A percentile compares a stretch with the other conserved stretches of the same genome.
These are phyloP conservation scores for Clistopyga incitator DNA, from an alignment of 2,888 invertebrate genomes.

Conservation along the genomic window DNA sequence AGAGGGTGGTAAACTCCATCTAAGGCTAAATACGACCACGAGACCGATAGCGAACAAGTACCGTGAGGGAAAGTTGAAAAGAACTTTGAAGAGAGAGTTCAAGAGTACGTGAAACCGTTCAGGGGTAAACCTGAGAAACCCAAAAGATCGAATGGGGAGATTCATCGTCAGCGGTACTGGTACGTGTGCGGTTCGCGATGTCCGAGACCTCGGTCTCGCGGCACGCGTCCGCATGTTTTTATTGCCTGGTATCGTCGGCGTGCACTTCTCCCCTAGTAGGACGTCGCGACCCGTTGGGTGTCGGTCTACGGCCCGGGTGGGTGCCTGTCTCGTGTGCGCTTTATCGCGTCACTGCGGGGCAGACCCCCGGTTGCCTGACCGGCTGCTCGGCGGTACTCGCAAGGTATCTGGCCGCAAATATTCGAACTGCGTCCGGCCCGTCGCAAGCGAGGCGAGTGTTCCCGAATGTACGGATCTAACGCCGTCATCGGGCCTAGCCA, in stretches of 20 bases:
- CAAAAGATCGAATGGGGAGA: conserved; percentile 84
- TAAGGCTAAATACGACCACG: conserved; percentile 86
- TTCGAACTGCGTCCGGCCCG: too few species aligned
- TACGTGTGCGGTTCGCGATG: conserved; percentile 76
- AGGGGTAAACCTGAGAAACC: conserved; percentile 87
- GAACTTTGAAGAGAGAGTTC: conserved; percentile 87
- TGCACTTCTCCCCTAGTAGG: conserved; percentile 85
- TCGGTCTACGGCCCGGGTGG: conserved; percentile 83
- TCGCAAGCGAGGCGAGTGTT: too few species aligned
- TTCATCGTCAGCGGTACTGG: conserved; percentile 77
- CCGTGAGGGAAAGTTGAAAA: conserved; percentile 90
- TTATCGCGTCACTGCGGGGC: conserved; percentile 54
- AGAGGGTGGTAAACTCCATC: conserved; percentile 84
- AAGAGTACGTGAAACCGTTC: conserved; percentile 85
- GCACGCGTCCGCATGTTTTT: conserved; percentile 63
- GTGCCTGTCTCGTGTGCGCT: conserved; percentile 74
- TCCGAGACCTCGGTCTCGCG: conserved; percentile 66
- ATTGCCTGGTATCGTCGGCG: conserved; percentile 74
- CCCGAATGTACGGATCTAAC: too few species aligned
- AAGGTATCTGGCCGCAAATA: too few species aligned
- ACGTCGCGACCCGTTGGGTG: conserved; percentile 86
- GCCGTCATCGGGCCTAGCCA: too few species aligned
- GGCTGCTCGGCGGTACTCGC: conserved; percentile 77
- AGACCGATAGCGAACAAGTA: conserved; percentile 88
- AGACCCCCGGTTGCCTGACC: conserved; percentile 80